Conservation (phyloP, 1,140 invertebrate genomes). For the Cotesia typhae region DNA sequence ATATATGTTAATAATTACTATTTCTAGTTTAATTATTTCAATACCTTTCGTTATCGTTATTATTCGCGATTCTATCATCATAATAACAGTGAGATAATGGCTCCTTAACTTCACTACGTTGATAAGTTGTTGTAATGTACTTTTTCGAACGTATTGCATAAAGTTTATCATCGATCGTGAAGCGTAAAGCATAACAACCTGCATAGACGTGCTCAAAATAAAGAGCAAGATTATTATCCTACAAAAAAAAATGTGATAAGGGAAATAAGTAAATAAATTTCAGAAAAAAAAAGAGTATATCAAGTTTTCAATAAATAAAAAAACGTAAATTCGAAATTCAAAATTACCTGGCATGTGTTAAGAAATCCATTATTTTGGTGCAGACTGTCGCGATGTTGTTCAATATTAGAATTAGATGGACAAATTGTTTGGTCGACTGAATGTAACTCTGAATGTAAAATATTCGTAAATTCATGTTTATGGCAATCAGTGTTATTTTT, state of each 20-base stretch:
- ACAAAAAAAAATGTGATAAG: constrained; percentile 12
- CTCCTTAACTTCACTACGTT: constrained; percentile 35
- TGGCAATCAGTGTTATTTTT: constrained; percentile 41
- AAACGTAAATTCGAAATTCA: constrained; percentile 15
- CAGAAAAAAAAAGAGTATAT: not conserved
- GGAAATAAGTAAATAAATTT: not conserved
- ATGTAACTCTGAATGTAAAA: constrained; percentile 40
- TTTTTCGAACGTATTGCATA: constrained; percentile 33
- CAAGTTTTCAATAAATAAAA: not conserved
- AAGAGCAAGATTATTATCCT: constrained; percentile 32
- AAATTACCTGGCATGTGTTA: constrained; percentile 32
- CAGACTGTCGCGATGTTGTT: not conserved
- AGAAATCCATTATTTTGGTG: constrained; percentile 22
- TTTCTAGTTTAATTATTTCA: not conserved
- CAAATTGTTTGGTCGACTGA: constrained; percentile 39
- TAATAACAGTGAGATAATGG: constrained; percentile 42
- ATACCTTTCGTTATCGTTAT: not conserved
- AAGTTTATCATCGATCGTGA: constrained; percentile 35
- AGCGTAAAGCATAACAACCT: constrained; percentile 46
- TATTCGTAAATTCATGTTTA: constrained; percentile 36
- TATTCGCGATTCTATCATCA: constrained; percentile 23
- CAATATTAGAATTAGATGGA: constrained; percentile 24
- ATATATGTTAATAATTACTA: not conserved
- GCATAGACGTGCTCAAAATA: constrained; percentile 43
- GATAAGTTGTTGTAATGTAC: constrained; percentile 42